A percentile compares a stretch with the other conserved stretches of the same genome.
These are phyloP conservation scores for Chironomus riparius DNA, from an alignment of 2,888 invertebrate genomes.

Conservation along the genomic window DNA sequence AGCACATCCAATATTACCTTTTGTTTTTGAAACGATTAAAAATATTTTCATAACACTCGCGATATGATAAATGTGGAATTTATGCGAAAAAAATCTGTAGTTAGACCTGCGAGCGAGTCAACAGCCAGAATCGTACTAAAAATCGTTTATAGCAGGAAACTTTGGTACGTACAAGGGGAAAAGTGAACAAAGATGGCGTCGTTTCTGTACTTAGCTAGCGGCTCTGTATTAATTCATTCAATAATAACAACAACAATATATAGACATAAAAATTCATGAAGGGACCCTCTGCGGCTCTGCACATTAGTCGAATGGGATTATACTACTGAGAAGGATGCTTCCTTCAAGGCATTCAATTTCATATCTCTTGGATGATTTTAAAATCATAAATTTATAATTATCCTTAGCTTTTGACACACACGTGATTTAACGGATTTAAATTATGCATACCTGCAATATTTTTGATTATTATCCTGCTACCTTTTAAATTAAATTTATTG, in stretches of 20 bases:
- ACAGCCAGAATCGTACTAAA: constrained; percentile 14
- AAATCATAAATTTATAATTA: neutral
- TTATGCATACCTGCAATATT: neutral
- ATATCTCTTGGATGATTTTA: neutral
- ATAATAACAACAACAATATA: neutral
- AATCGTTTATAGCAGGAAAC: neutral
- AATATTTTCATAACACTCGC: constrained; percentile 24
- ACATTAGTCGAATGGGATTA: neutral
- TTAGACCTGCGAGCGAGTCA: neutral
- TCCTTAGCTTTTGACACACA: neutral
- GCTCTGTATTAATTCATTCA: neutral
- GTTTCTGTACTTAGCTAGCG: neutral
- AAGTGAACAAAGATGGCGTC: constrained; percentile 21
- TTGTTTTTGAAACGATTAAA: constrained; percentile 1
- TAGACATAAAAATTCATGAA: neutral
- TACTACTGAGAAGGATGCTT: neutral
- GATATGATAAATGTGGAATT: constrained; percentile 4
- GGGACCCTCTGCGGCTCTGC: neutral
- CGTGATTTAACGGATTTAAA: neutral
- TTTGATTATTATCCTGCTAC: neutral
- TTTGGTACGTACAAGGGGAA: constrained; percentile 1
- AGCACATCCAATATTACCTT: constrained; percentile 2
- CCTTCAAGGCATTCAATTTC: neutral
- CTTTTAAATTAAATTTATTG: neutral
- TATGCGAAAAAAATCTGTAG: constrained; percentile 5